Percentiles rank a stretch among this genome's conserved stretches.
These are phyloP conservation scores for Microplitis mediator DNA, from an alignment of 1,140 invertebrate species.

Conservation along the genomic window DNA sequence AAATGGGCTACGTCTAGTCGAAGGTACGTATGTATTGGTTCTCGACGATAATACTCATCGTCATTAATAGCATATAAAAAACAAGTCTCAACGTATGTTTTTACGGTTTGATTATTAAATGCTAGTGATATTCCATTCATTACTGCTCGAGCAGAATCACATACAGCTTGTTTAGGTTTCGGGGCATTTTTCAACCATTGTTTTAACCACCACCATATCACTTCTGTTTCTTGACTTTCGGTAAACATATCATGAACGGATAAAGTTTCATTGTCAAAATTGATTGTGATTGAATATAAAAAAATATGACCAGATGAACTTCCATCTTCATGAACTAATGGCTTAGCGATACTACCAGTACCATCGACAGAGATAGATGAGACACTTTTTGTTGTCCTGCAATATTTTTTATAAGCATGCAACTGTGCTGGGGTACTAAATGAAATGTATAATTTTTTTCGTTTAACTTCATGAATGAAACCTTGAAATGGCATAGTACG, in stretches of 20 bases:
- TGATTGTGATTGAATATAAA: constrained; percentile 28
- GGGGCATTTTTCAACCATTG: background rate
- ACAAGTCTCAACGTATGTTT: constrained; percentile 10
- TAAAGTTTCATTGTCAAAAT: constrained; percentile 27
- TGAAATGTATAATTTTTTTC: constrained; percentile 13
- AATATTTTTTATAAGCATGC: constrained; percentile 21
- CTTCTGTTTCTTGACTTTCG: constrained; percentile 19
- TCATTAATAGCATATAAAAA: background rate
- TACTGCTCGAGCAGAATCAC: constrained; percentile 22
- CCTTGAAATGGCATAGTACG: background rate
- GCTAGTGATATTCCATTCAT: constrained; percentile 12
- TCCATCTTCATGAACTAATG: background rate
- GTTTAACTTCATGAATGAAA: constrained; percentile 10
- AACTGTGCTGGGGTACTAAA: constrained; percentile 7
- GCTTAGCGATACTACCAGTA: constrained; percentile 16
- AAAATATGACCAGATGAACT: constrained; percentile 21
- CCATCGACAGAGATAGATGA: constrained; percentile 9
- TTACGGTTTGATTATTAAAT: constrained; percentile 14
- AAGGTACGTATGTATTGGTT: background rate
- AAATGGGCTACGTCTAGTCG: constrained; percentile 3
- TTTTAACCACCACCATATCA: constrained; percentile 11
- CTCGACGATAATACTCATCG: background rate
- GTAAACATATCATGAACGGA: constrained; percentile 33
- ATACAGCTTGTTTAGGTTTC: constrained; percentile 16
- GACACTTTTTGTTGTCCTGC: background rate